Base-by-base conservation (phyloP, 2,797 vertebrate species). In the Sebastes taczanowskii region DNA sequence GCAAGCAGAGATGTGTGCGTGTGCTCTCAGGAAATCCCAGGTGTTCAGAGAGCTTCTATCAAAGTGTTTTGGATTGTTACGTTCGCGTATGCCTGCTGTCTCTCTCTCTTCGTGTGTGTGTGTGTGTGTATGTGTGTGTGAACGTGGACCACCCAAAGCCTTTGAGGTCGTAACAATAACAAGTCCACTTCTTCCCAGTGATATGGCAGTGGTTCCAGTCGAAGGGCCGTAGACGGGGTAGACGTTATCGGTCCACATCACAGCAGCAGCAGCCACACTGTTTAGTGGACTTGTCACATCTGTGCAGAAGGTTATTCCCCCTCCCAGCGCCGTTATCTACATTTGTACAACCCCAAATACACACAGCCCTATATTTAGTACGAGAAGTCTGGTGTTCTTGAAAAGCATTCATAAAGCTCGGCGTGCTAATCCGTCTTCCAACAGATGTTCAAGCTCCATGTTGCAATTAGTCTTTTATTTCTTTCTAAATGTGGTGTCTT, bases 91-190 rank as follows among this genome's bases (percentile, higher is more conserved):
- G 73, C 69, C 70, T 87, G 74, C 67, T 71, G 74, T 69, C 35
- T 76, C 75, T 73, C 34, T 62, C 42, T n/a, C 34, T 73, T 71
- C 30, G 58, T 74, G 32, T 64, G 25, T 23, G 29, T 67, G 29
- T 60, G 49, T 81, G 65, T 23, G 29, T 60, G 58, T 74, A 29
- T 64, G 25, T 23, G 29, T 67, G 29, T 60, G 49, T 81, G 65
- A 80, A 61, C 71, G 72, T 66, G 84, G 95, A 95, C 95, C 96
- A 96, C 95, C 95, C 94, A 95, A 87, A 89, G 53, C 14, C 74
- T 91, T 89, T 90, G 58, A 78, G 89, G 62, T 87, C 83, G 84
- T 93, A 95, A 95, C 89, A 95, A 94, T 93, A 95, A 94, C 93
- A 94, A 86, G 82, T 88, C 87, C 75, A 85, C 88, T 93, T 95